Evolutionary conservation across 2,888 invertebrate species (phyloP), one percentile per base, ranked within the genome.

Genomic region (Cyclophora punctaria): DNA sequence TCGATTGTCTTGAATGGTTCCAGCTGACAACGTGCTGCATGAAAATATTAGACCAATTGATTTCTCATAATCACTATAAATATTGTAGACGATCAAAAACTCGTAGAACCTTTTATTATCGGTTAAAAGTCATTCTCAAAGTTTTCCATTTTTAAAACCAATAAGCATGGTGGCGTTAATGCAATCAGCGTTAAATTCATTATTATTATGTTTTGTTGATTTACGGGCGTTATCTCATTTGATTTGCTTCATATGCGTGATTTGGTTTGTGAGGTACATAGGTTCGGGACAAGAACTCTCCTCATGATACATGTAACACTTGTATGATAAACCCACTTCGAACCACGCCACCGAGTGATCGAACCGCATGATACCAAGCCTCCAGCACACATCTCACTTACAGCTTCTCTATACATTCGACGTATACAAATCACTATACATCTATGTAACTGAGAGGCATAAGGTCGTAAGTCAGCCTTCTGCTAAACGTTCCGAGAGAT

Each of bases 321-420:
- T 82, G 82, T 85, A 82, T 72, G 78, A 78, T 81, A 78, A 69
- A 75, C 67, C 75, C 77, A 78, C 80, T 80, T 79, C 75, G 79
- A 80, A 85, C 87, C 89, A 89, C 87, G 88, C 88, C 88, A 88
- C 88, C 88, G 88, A 87, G 88, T 88, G 87, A 88, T 83, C 77
- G 85, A 86, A 80, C 75, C 86, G 87, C 86, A 87, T 87, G 87
- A 80, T 80, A 81, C 83, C 80, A 80, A 84, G 84, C 84, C 85
- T 85, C 85, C 81, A 84, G 85, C 83, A 83, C 85, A 86, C 86
- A 88, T 84, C 81, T 85, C 86, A 87, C 86, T 77, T 74, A 83
- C 85, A 87, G 87, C 87, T 88, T 87, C 81, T 85, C 84, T 80
- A 82, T 79, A 85, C 84, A 84, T 83, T 78, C 73, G 76, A 78